Conservation (phyloP, 1,140 invertebrate species). For the Meloidogyne floridensis region DNA sequence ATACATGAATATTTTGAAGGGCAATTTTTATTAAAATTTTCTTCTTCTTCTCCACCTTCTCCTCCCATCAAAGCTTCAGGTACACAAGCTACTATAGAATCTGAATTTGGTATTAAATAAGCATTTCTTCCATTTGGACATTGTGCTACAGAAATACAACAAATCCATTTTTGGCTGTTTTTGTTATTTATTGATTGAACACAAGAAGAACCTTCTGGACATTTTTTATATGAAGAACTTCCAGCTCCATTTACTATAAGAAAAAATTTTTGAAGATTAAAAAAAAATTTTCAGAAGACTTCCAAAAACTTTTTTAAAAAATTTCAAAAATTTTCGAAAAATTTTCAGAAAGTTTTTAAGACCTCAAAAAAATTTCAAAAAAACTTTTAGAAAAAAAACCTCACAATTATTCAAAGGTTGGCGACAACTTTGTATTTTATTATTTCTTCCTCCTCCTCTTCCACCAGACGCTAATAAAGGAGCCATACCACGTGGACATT, state of each 20-base stretch:
- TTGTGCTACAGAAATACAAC: conserved; percentile 56
- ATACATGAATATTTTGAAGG: conserved; percentile 53
- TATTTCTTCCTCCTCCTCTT: conserved; percentile 30
- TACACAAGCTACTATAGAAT: conserved; percentile 63
- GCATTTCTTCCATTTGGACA: conserved; percentile 55
- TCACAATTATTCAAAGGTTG: background rate
- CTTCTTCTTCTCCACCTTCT: background rate
- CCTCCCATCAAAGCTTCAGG: conserved; percentile 29
- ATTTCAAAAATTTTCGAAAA: too few species aligned
- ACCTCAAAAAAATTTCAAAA: too few species aligned
- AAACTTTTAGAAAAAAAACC: background rate
- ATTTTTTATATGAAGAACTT: conserved; percentile 24
- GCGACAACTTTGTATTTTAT: conserved; percentile 14
- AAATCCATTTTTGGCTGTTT: conserved; percentile 48
- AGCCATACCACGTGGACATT: conserved; percentile 63
- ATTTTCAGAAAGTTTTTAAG: too few species aligned
- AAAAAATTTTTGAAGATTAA: background rate
- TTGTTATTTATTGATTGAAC: conserved; percentile 50
- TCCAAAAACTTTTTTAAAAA: too few species aligned
- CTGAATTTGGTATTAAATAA: conserved; percentile 63
- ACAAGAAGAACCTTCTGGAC: conserved; percentile 56
- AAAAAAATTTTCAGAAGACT: too few species aligned
- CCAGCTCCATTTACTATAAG: background rate
- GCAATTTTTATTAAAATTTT: conserved; percentile 53
- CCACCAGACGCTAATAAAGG: conserved; percentile 46